Evolutionary conservation across 37 sponge, comb jelly and placozoan species (phyloP).

Genomic region (Chondrilla cf. caribensis): DNA sequence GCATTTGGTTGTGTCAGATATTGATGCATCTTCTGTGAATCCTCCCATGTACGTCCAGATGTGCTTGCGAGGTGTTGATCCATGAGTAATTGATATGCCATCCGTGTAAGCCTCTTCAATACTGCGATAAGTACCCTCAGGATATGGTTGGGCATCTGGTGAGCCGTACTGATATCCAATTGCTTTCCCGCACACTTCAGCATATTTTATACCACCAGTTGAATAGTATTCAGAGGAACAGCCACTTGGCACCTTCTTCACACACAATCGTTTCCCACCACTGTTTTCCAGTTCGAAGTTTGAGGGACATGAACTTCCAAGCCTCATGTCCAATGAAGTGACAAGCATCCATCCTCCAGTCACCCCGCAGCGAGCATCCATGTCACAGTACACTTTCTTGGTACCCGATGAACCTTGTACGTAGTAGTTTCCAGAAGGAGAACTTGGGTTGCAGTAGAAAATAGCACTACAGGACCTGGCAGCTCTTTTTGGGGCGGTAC

Average conservation of each 20-base stretch:
- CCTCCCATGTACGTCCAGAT: not conserved
- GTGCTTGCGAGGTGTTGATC: slow-evolving; percentile 1
- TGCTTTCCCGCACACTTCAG: slow-evolving; percentile 8
- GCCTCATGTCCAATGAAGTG: not conserved
- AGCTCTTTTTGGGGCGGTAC: not conserved
- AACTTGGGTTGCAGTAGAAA: not conserved
- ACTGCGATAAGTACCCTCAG: not conserved
- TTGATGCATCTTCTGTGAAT: not conserved
- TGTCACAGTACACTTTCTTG: slow-evolving; percentile 22
- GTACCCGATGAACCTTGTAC: not conserved
- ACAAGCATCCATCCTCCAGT: slow-evolving; percentile 24
- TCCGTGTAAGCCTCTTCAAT: not conserved
- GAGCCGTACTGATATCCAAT: not conserved
- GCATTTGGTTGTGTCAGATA: not conserved
- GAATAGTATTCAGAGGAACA: not conserved
- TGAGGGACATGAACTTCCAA: not conserved
- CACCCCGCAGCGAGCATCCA: not conserved
- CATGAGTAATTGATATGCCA: slow-evolving; percentile 20
- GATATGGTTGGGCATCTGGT: not conserved
- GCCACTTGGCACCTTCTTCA: not conserved
- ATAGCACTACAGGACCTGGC: slow-evolving; percentile 5
- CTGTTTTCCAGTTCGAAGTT: not conserved
- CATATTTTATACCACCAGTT: not conserved
- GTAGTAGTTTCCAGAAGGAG: slow-evolving; percentile 14
- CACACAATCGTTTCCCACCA: not conserved